These are phyloP conservation scores for Bombus ignitus DNA, from an alignment of 1,140 invertebrate genomes.

Conservation along the genomic window DNA sequence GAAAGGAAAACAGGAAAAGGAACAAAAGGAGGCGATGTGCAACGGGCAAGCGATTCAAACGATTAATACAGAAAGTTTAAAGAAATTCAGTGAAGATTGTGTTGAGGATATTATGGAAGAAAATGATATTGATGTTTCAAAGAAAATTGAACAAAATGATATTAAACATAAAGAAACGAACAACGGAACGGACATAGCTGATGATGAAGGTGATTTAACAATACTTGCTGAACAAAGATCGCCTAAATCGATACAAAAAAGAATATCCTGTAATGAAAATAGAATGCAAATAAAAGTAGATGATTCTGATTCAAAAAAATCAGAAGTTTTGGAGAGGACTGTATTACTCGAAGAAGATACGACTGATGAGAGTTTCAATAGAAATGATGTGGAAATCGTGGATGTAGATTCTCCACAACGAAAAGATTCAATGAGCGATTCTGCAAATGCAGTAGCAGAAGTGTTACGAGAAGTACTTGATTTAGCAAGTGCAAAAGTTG, in stretches of 20 bases:
- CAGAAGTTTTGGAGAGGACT: background rate
- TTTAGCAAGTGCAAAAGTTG: conserved; percentile 51
- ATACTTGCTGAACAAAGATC: background rate
- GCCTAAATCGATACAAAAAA: background rate
- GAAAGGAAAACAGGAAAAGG: conserved; percentile 8
- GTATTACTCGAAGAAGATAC: background rate
- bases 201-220: background rate
- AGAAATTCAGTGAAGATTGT: background rate
- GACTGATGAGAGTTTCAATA: background rate
- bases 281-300: background rate
- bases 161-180: background rate
- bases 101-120: background rate
- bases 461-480: conserved; percentile 65
- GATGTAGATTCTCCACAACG: background rate
- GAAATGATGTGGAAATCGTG: background rate
- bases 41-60: background rate
- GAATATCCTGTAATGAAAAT: background rate
- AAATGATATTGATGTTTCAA: background rate
- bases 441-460: conserved; percentile 44
- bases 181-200: background rate
- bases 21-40: background rate
- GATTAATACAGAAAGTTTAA: background rate
- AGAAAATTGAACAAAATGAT: background rate
- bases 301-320: background rate
- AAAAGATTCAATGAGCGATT: conserved; percentile 12